Conservation (phyloP, 1,140 invertebrate species). For the Drosophila punjabiensis region DNA sequence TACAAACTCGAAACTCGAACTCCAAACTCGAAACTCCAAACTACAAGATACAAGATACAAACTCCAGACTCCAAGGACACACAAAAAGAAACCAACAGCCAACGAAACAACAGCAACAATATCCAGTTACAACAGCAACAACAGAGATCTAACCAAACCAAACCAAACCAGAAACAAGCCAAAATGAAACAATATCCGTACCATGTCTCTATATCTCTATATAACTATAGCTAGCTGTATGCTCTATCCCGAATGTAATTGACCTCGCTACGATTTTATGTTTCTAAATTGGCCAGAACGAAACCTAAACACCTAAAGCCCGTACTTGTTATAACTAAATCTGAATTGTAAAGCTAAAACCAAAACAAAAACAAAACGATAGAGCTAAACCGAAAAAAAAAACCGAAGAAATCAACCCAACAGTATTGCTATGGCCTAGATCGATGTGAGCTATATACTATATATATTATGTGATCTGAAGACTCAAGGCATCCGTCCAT, state of each 20-base stretch:
- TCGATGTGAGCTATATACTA: constrained; percentile 7
- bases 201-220: constrained; percentile 28
- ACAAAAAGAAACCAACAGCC: constrained; percentile 39
- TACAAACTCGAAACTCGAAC: constrained; percentile 11
- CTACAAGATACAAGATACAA: constrained; percentile 47
- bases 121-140: constrained; percentile 29
- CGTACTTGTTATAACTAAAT: constrained; percentile 29
- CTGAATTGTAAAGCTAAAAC: constrained; percentile 39
- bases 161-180: constrained; percentile 24
- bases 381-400: constrained; percentile 22
- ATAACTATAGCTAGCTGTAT: constrained; percentile 49
- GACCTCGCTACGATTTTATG: constrained; percentile 34
- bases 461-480: background rate
- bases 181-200: constrained; percentile 39
- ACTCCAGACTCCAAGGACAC: constrained; percentile 35
- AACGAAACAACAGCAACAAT: constrained; percentile 42
- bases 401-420: background rate
- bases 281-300: constrained; percentile 41
- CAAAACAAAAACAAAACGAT: background rate
- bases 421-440: constrained; percentile 11
- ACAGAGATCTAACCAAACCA: constrained; percentile 38
- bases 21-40: constrained; percentile 35
- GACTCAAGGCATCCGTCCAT: background rate
- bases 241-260: constrained; percentile 43
- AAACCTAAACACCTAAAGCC: constrained; percentile 14